phyloP scores from a whole-genome alignment of 2,888 invertebrate genomes.

The Calephelis perditalis region DNA sequence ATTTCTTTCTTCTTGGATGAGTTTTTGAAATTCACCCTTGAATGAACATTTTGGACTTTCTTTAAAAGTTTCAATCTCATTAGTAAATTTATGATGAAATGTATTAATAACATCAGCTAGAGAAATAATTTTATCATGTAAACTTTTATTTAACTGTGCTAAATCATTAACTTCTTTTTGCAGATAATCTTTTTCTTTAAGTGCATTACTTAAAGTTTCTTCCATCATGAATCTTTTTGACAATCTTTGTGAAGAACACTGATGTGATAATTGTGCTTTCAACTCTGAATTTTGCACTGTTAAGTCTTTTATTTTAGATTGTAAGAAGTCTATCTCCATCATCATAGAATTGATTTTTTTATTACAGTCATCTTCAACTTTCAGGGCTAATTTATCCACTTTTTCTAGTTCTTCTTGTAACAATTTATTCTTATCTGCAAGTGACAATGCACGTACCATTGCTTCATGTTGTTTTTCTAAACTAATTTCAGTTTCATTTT shows the following conservation, averaged over 20 bases:
- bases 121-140: constrained; percentile 62
- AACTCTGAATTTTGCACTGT: constrained; percentile 63
- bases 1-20: constrained; percentile 61
- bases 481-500: constrained; percentile 71
- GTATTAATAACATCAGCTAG: constrained; percentile 44
- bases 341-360: constrained; percentile 80
- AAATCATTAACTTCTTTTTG: constrained; percentile 67
- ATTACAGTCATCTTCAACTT: constrained; percentile 88
- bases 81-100: constrained; percentile 33
- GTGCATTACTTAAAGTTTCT: constrained; percentile 42
- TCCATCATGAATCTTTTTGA: constrained; percentile 38
- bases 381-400: constrained; percentile 85
- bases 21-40: constrained; percentile 54
- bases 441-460: constrained; percentile 84
- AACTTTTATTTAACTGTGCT: constrained; percentile 63
- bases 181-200: constrained; percentile 62
- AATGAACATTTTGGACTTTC: constrained; percentile 46
- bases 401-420: constrained; percentile 85
- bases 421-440: constrained; percentile 85
- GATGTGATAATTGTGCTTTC: constrained; percentile 76
- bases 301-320: constrained; percentile 73
- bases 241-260: constrained; percentile 35
- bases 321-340: constrained; percentile 77
- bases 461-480: constrained; percentile 87
- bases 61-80: constrained; percentile 34